A percentile compares a stretch with the other conserved stretches of the same genome.
These are phyloP conservation scores for Metallyticus violacea DNA, from an alignment of 2,888 invertebrate genomes.

Conservation along the genomic window DNA sequence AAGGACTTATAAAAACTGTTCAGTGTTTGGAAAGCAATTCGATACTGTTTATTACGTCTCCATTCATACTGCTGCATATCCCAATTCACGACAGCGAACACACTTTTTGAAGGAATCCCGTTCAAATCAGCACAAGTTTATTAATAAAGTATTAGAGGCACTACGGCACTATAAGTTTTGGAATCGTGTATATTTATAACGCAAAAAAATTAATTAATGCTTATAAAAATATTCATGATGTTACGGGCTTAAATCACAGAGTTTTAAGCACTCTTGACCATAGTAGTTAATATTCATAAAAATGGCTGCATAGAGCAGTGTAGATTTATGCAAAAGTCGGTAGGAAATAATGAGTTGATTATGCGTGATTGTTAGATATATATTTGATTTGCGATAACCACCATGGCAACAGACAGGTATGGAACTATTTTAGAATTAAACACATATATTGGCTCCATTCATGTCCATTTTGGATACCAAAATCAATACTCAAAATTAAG, in stretches of 20 bases:
- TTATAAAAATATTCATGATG: not conserved
- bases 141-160: not conserved
- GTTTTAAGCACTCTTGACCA: not conserved
- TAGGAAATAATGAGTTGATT: conserved; percentile 13
- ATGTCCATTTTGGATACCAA: conserved; percentile 1
- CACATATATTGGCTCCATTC: not conserved
- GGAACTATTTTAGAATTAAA: not conserved
- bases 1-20: not conserved
- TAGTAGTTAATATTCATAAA: conserved; percentile 13
- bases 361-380: conserved; percentile 15
- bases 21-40: not conserved
- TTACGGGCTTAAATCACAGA: not conserved
- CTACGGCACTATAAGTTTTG: no score
- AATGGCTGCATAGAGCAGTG: conserved; percentile 23
- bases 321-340: not conserved
- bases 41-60: not conserved
- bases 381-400: not conserved
- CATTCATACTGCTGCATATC: not conserved
- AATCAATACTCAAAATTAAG: conserved; percentile 32
- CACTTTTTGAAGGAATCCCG: not conserved
- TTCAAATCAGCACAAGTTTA: not conserved
- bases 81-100: not conserved
- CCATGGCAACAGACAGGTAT: conserved; percentile 27
- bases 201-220: no score
- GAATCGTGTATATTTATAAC: not conserved